A percentile compares a stretch with the other conserved stretches of the same genome.
These are phyloP conservation scores for Astyanax mexicanus DNA, from an alignment of 2,797 vertebrate species.

Conservation along the genomic window DNA sequence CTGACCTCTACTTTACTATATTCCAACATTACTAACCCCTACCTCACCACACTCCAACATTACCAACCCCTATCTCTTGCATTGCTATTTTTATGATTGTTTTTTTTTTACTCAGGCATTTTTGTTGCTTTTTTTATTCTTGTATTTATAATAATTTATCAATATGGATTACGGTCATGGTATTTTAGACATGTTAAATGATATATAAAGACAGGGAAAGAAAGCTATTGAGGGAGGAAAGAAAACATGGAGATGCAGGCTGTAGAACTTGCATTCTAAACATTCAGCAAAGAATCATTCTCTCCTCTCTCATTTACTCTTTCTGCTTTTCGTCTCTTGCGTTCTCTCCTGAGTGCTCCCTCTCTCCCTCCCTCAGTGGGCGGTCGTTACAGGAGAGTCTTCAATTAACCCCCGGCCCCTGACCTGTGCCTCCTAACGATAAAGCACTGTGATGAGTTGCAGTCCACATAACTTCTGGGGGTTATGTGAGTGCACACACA, in stretches of 20 bases:
- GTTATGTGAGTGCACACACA: background rate
- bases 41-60: no score
- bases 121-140: no score
- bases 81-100: no score
- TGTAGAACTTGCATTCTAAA: constrained; percentile 70
- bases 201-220: constrained; percentile 13
- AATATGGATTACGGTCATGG: no score
- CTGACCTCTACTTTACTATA: no score
- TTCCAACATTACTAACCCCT: no score
- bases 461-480: constrained; percentile 20
- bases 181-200: no score
- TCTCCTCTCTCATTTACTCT: constrained; percentile 28
- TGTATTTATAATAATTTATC: no score
- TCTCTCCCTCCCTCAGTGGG: constrained; percentile 32
- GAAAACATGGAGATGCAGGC: constrained; percentile 44
- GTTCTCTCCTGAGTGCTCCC: constrained; percentile 9
- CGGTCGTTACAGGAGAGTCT: constrained; percentile 75
- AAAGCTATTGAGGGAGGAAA: no score
- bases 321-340: constrained; percentile 29
- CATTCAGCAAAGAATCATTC: constrained; percentile 72
- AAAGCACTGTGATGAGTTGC: constrained; percentile 31
- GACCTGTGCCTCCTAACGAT: constrained; percentile 58
- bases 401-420: constrained; percentile 76
- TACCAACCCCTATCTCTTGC: no score
- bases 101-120: no score